Conservation (phyloP, 2,797 vertebrate species). For the Lacerta viridis region DNA sequence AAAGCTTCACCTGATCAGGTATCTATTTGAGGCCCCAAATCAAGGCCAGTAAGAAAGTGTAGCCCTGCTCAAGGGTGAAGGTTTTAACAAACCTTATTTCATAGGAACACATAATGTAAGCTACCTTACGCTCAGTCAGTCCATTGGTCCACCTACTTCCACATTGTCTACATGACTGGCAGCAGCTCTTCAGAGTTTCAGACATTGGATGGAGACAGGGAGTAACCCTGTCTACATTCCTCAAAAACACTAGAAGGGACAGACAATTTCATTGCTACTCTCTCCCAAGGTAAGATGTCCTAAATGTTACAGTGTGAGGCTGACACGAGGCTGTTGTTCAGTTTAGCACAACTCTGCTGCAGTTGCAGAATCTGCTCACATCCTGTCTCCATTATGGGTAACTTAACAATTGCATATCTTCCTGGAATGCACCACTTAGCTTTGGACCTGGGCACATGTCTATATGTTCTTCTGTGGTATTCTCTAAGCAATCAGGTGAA, state of each 20-base stretch:
- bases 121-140: neutral
- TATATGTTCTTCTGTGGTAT: too few relatives aligned
- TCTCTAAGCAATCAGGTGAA: neutral
- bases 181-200: too few relatives aligned
- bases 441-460: too few relatives aligned
- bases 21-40: neutral
- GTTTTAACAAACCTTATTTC: neutral
- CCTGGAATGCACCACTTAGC: too few relatives aligned
- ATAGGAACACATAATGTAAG: neutral
- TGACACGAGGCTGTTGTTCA: neutral
- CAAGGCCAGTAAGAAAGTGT: neutral
- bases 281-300: neutral
- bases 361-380: too few relatives aligned
- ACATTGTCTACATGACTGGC: neutral
- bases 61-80: neutral
- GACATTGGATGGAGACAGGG: too few relatives aligned
- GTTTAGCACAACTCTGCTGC: too few relatives aligned
- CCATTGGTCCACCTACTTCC: neutral
- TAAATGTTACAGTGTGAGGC: neutral
- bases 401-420: too few relatives aligned
- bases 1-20: neutral
- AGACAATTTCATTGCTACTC: neutral
- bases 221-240: neutral
- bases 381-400: too few relatives aligned
- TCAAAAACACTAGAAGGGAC: neutral